phyloP scores from a whole-genome alignment of 2,113 vertebrate species.

The Coracopsis vasa region DNA sequence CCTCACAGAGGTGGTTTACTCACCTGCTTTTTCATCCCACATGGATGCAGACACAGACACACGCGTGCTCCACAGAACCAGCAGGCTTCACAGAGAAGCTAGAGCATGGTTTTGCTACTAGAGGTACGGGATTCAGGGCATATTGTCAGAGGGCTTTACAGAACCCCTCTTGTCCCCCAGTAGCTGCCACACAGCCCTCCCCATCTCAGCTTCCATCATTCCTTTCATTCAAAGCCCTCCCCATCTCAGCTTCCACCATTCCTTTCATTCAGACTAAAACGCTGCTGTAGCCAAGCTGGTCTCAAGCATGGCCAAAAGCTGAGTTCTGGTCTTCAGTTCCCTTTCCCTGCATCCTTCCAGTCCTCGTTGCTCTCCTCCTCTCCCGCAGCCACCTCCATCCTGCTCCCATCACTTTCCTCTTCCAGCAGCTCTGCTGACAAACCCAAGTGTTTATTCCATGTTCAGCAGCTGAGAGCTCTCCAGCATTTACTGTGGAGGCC shows the following conservation, averaged over 20 bases:
- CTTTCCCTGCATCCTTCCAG: not conserved
- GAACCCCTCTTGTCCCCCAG: not conserved
- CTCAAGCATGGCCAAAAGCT: not conserved
- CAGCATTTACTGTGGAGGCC: not conserved
- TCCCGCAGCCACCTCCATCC: not conserved
- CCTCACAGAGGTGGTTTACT: not conserved
- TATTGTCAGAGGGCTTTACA: fast-evolving
- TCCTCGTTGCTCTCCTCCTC: not conserved
- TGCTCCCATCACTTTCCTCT: slow-evolving; percentile 46
- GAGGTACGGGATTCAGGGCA: not conserved
- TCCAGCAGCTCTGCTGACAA: slow-evolving; percentile 7
- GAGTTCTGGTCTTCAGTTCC: not conserved
- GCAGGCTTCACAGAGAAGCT: not conserved
- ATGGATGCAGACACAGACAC: not conserved
- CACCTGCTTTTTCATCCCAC: not conserved
- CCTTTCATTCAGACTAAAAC: not conserved
- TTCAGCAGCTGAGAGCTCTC: slow-evolving; percentile 8
- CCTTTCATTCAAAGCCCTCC: not conserved
- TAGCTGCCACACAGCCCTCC: not conserved
- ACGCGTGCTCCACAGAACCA: not conserved
- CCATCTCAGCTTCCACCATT: not conserved
- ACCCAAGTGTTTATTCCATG: not conserved
- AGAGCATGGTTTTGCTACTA: not conserved
- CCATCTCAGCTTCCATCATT: not conserved
- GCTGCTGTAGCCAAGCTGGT: not conserved